A percentile compares a stretch with the other conserved stretches of the same genome.
Evolutionary conservation across 2,113 vertebrate genomes (phyloP).

Genomic region (Calyptommatus sinebrachiatus): DNA sequence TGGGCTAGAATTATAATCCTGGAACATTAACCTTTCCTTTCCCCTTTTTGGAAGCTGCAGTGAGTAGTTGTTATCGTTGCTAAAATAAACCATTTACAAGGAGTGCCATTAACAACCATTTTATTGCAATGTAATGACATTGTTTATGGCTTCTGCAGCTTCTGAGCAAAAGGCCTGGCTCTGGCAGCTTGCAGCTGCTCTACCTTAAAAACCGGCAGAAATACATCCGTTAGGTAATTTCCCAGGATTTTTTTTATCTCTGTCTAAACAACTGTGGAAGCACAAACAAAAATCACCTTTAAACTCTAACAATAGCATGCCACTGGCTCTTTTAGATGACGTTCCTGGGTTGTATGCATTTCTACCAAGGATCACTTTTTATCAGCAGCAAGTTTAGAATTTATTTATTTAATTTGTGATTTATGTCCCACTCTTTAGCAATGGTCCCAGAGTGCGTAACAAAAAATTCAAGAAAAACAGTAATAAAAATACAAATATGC

Average conservation of each 20-base stretch:
- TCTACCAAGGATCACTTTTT: no score
- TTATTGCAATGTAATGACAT: neutral
- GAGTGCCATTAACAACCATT: slow-evolving; percentile 4
- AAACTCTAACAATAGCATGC: neutral
- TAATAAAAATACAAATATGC: no score
- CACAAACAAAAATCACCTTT: no score
- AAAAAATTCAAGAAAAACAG: no score
- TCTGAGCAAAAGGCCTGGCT: neutral
- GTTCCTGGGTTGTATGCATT: neutral
- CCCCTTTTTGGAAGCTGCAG: neutral
- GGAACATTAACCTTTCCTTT: neutral
- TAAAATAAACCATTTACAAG: neutral
- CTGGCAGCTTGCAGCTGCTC: neutral
- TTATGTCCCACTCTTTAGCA: no score
- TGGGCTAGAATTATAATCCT: neutral
- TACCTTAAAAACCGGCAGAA: neutral
- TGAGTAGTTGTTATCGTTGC: neutral
- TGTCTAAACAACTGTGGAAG: neutral
- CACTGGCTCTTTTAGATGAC: neutral
- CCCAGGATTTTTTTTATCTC: neutral
- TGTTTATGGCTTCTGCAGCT: neutral
- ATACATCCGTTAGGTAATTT: neutral
- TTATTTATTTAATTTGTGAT: no score
- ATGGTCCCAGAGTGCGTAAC: no score
- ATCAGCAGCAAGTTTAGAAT: no score